Percentiles rank a stretch among this genome's conserved stretches.
These are phyloP conservation scores for Eupithecia subumbrata DNA, from an alignment of 2,888 invertebrate species.

Conservation along the genomic window DNA sequence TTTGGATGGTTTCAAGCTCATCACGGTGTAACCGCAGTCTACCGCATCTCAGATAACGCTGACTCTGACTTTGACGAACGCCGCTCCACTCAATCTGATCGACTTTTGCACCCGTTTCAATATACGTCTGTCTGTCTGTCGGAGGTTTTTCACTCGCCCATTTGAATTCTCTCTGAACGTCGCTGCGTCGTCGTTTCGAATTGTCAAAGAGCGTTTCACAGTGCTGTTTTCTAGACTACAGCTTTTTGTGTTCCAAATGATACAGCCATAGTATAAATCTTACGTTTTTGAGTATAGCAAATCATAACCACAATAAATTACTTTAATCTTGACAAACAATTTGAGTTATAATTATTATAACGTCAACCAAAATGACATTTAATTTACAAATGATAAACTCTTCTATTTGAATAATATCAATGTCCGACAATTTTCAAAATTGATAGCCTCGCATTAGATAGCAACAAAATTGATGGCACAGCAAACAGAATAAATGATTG, in stretches of 20 bases:
- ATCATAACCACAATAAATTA: not conserved
- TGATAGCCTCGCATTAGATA: slow-evolving; percentile 48
- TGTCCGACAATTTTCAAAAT: slow-evolving; percentile 45
- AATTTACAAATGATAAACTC: slow-evolving; percentile 40
- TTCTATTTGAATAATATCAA: slow-evolving; percentile 42
- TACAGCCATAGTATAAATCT: no score
- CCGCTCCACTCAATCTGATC: slow-evolving; percentile 61
- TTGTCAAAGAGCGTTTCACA: not conserved
- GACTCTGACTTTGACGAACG: slow-evolving; percentile 70
- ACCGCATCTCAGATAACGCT: slow-evolving; percentile 59
- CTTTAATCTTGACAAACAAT: slow-evolving; percentile 3
- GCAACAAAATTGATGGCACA: slow-evolving; percentile 61
- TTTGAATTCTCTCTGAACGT: slow-evolving; percentile 5
- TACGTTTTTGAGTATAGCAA: not conserved
- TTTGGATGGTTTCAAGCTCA: slow-evolving; percentile 15
- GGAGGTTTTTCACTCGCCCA: slow-evolving; percentile 9
- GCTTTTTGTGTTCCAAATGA: not conserved
- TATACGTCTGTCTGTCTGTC: slow-evolving; percentile 49
- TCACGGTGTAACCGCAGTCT: slow-evolving; percentile 55
- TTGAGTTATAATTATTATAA: slow-evolving; percentile 14
- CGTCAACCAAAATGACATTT: slow-evolving; percentile 26
- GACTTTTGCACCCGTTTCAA: slow-evolving; percentile 63
- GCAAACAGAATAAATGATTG: slow-evolving; percentile 65
- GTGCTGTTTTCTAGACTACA: not conserved
- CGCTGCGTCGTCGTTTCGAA: not conserved